Conservation (phyloP, 2,888 invertebrate genomes). For the Dioctria linearis region DNA sequence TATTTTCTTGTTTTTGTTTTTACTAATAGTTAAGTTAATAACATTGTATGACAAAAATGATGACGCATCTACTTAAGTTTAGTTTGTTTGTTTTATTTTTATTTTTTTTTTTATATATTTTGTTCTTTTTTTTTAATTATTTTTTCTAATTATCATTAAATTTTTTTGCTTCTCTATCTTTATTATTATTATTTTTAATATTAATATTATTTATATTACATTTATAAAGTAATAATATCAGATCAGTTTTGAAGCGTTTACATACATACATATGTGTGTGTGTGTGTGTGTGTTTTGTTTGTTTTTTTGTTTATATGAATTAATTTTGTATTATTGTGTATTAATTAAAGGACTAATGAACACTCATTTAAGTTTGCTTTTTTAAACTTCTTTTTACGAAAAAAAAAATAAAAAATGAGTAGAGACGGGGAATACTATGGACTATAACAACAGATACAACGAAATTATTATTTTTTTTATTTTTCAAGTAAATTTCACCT, state of each 20-base stretch:
- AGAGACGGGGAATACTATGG: too few species aligned
- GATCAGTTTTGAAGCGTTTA: slow-evolving; percentile 16
- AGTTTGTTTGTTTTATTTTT: background rate
- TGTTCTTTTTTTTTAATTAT: slow-evolving; percentile 28
- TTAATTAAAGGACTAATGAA: slow-evolving; percentile 36
- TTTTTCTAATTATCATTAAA: slow-evolving; percentile 34
- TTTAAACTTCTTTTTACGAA: too few species aligned
- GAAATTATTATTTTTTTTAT: too few species aligned
- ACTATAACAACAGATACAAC: too few species aligned
- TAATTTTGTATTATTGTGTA: background rate
- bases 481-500: too few species aligned
- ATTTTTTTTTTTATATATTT: slow-evolving; percentile 7
- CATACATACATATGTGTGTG: too few species aligned
- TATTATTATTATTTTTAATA: slow-evolving; percentile 9
- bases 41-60: slow-evolving; percentile 43
- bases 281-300: too few species aligned
- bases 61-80: slow-evolving; percentile 52
- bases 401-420: too few species aligned
- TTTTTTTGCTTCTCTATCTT: slow-evolving; percentile 33
- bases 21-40: slow-evolving; percentile 17
- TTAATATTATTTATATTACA: slow-evolving; percentile 7
- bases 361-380: slow-evolving; percentile 5
- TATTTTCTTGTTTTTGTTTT: slow-evolving; percentile 30
- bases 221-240: slow-evolving; percentile 34
- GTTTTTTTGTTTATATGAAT: too few species aligned